Percentiles rank a stretch among this genome's conserved stretches.
Conservation (phyloP, 1,140 invertebrate genomes). For the Lordiphosa mommai region DNA sequence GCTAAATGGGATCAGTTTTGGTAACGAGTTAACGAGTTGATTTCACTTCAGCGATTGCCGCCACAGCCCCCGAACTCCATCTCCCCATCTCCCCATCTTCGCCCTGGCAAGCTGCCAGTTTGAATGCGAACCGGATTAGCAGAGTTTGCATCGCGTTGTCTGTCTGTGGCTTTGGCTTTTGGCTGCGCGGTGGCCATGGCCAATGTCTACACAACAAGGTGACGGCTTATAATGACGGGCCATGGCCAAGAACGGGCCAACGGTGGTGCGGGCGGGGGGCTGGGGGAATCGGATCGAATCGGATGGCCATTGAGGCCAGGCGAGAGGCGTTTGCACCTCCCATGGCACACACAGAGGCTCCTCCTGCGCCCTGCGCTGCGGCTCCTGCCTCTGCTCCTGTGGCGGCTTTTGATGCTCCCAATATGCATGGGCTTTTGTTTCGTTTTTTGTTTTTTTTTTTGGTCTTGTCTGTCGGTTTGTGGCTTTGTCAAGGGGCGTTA, state of each 20-base stretch:
- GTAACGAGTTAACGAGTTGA: conserved; percentile 79
- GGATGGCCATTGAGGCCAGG: conserved; percentile 10
- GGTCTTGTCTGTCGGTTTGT: conserved; percentile 22
- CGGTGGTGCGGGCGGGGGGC: conserved; percentile 4
- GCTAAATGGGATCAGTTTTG: conserved; percentile 78
- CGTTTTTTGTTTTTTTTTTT: conserved; percentile 7
- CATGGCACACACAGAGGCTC: conserved; percentile 39
- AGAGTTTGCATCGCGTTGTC: conserved; percentile 30
- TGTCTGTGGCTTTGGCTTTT: conserved; percentile 17
- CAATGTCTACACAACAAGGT: conserved; percentile 76
- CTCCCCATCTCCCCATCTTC: too few relatives aligned
- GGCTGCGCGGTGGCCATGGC: conserved; percentile 68
- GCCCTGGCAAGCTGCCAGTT: too few relatives aligned
- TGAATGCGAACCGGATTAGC: conserved; percentile 64
- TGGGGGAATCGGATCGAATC: conserved; percentile 24
- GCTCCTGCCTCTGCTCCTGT: conserved; percentile 27
- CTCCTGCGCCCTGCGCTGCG: conserved; percentile 9
- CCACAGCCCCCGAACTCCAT: conserved; percentile 23
- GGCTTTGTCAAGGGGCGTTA: conserved; percentile 69
- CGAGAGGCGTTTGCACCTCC: conserved; percentile 61
- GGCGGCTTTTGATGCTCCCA: conserved; percentile 16
- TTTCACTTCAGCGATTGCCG: conserved; percentile 77
- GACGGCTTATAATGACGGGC: conserved; percentile 74
- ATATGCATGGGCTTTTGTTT: conserved; percentile 12
- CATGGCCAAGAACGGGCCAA: conserved; percentile 45